Evolutionary conservation across 2,888 invertebrate species (phyloP), one percentile per base, ranked within the genome.

Genomic region (Panzeria rudis): DNA sequence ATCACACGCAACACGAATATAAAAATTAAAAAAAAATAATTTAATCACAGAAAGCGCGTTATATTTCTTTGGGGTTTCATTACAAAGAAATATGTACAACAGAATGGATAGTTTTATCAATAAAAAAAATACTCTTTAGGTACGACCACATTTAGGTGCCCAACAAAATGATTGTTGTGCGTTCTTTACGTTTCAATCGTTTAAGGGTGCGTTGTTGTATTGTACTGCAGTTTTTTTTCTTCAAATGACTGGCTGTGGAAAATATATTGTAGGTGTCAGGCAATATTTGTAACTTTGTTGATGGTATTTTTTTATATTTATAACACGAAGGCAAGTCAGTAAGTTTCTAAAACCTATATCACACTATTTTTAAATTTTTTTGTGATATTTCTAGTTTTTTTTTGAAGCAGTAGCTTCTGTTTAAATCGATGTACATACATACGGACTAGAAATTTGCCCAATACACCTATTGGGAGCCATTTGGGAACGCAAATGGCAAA

Each of bases 1-100:
- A 84, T 71, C 66, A 50, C 84, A 84, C 79, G 84, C 84, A 84
- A 79, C 56, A 75, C 59, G 75, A 71, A 64, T 76, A 79, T 84
- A 59, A 84, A 75, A 79, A 59, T 75, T 52, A 59, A 75, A 41
- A 59, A 64, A 64, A 41, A 54, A 25, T 13, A 54, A 13, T 11
- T 56, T 64, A 73, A 29, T 84, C 54, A 50, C 44, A 47, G 29
- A 62, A 69, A 8, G n/a, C 47, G 59, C 47, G 41, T 17, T 66
- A 47, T 56, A 54, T 62, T 69, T 61, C 54, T 41, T 52, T 6
- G 47, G n/a, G 61, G 32, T 44, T 83, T 78, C 68, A 59, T 59
- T 66, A 25, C 17, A 59, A 35, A 35, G 13, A 62, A 38, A n/a
- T n/a, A n/a, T n/a, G 20, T 7, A 69, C 29, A 69, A 23, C 23